A percentile compares a stretch with the other conserved stretches of the same genome.
phyloP scores from a whole-genome alignment of 2,797 vertebrate genomes.

The Channa striata region DNA sequence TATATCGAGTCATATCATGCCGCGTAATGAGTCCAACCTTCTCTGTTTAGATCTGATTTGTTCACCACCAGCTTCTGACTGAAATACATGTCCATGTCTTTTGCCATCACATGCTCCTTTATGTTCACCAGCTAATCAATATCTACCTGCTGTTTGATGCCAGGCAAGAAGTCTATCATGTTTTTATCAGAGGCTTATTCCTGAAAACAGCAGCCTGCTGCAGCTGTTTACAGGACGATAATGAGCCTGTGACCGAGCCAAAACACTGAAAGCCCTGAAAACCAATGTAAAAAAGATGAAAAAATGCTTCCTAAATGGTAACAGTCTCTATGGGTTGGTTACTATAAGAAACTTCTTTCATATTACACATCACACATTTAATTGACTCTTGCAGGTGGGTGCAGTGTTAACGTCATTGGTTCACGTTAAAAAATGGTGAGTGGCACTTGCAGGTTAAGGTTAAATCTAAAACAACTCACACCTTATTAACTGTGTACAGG shows the following conservation, averaged over 20 bases:
- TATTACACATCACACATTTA: not conserved
- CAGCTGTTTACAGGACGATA: no score
- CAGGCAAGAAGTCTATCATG: not conserved
- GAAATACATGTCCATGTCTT: not conserved
- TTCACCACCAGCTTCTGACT: not conserved
- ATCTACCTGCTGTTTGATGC: not conserved
- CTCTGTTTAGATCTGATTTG: not conserved
- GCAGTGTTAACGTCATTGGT: no score
- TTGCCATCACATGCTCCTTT: not conserved
- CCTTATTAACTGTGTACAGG: conserved; percentile 67
- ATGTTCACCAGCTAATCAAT: not conserved
- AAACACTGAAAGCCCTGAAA: not conserved
- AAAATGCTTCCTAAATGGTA: not conserved
- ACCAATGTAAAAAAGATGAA: no score
- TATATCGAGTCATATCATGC: no score
- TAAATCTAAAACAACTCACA: conserved; percentile 30
- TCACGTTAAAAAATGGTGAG: no score
- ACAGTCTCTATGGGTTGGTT: not conserved
- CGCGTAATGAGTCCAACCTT: no score
- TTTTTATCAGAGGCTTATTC: not conserved
- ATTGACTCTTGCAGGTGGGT: not conserved
- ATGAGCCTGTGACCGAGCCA: not conserved
- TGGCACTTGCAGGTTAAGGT: not conserved
- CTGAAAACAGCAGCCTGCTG: not conserved
- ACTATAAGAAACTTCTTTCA: not conserved